phyloP scores from a whole-genome alignment of 1,140 invertebrate genomes.

The Drosophila burlai region DNA sequence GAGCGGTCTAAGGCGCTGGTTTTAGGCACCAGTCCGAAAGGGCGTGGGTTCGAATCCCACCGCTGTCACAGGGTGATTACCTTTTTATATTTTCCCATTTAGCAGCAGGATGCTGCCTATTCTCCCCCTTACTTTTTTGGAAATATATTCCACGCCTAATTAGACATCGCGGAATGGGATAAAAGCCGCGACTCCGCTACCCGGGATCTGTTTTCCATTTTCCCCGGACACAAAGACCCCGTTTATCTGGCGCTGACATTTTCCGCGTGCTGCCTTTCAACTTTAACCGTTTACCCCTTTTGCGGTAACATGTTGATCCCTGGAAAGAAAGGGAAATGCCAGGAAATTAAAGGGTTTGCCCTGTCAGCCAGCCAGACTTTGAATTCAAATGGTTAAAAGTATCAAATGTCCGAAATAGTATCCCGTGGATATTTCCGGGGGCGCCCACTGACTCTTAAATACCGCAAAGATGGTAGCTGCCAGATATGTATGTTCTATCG shows the following conservation, averaged over 20 bases:
- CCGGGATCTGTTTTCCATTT: slow-evolving; percentile 36
- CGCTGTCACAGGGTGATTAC: slow-evolving; percentile 87
- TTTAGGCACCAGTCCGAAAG: slow-evolving; percentile 93
- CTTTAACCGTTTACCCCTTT: slow-evolving; percentile 49
- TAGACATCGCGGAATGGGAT: slow-evolving; percentile 37
- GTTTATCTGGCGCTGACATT: slow-evolving; percentile 79
- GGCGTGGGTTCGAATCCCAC: slow-evolving; percentile 93
- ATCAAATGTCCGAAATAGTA: slow-evolving; percentile 51
- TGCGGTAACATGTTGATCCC: slow-evolving; percentile 78
- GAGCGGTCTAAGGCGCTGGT: slow-evolving; percentile 92
- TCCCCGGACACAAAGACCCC: slow-evolving; percentile 38
- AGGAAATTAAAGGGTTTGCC: slow-evolving; percentile 80
- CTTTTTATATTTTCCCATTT: slow-evolving; percentile 28
- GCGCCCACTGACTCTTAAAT: slow-evolving; percentile 53
- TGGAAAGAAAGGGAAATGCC: slow-evolving; percentile 65
- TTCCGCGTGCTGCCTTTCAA: slow-evolving; percentile 59
- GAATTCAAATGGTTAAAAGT: slow-evolving; percentile 51
- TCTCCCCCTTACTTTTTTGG: background rate
- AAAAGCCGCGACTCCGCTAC: slow-evolving; percentile 20
- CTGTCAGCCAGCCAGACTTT: slow-evolving; percentile 26
- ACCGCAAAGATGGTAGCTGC: slow-evolving; percentile 25
- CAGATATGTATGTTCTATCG: slow-evolving; percentile 21
- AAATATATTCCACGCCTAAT: slow-evolving; percentile 53
- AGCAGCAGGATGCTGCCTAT: slow-evolving; percentile 25
- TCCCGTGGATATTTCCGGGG: slow-evolving; percentile 36